Evolutionary conservation across 2,797 vertebrate genomes (phyloP), one percentile per base, ranked within the genome.

Genomic region (Toxotes lorentzi): DNA sequence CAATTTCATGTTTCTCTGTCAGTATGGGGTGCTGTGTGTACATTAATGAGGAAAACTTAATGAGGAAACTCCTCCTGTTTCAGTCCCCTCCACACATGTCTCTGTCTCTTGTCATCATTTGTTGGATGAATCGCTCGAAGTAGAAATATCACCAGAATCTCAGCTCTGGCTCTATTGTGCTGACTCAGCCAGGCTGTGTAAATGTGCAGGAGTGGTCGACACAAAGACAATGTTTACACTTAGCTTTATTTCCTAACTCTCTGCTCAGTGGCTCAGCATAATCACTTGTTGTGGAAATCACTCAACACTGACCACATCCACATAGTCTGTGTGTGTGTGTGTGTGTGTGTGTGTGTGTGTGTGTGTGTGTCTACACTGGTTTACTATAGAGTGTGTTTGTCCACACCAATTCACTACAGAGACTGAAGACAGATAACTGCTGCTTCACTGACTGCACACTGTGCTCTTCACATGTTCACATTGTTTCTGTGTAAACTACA

Each of bases 211-310:
- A 76, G 61, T 27, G 59, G 35, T 65, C 4, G 17, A 5, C 73
- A 84, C 77, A 80, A 80, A 84, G 77, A 56, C 47, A 27, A 61
- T 67, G 61, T 81, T 75, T 72, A 71, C 61, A 43, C 64, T 70
- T 4, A 0, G 12, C 60, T 74, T 71, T 40, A 59, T 48, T 63
- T 59, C 8, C 38, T 40, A 12, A 23, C 38, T 68, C 76, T 57
- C 62, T 68, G 75, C 75, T 76, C 70, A 85, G 57, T 53, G 83
- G 71, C 62, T 78, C 75, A 67, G 72, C 34, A 64, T 61, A 79
- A 79, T 78, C 67, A 81, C 71, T 77, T 80, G 58, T 50, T 73
- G 70, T 78, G 12, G 56, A 84, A 78, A 78, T 84, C 56, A 48
- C 74, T 78, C 68, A 68, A 60, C 83, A 85, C 75, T 68, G 51